These are phyloP conservation scores for Teleopsis dalmanni DNA, from an alignment of 1,140 invertebrate species.

Conservation along the genomic window DNA sequence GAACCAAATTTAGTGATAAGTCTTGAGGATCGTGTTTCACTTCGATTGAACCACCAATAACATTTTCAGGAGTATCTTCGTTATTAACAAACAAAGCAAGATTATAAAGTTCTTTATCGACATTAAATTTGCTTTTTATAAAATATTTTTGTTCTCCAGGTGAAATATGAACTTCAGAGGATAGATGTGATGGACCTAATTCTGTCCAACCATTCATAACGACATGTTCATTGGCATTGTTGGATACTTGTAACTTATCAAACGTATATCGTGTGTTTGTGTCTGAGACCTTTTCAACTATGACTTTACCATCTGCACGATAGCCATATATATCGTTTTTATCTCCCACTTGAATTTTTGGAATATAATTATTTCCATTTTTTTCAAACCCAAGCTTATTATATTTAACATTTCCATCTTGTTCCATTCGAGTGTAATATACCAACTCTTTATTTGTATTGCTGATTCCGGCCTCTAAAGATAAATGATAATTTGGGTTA, in stretches of 20 bases:
- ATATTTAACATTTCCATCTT: constrained; percentile 54
- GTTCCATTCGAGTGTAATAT: constrained; percentile 46
- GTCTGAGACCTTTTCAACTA: constrained; percentile 45
- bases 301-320: constrained; percentile 50
- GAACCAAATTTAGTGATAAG: constrained; percentile 16
- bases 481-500: constrained; percentile 25
- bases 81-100: constrained; percentile 28
- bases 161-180: constrained; percentile 21
- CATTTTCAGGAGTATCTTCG: constrained; percentile 20
- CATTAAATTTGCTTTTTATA: constrained; percentile 23
- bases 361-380: constrained; percentile 56
- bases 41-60: constrained; percentile 25
- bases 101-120: constrained; percentile 24
- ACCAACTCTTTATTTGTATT: constrained; percentile 31
- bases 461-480: constrained; percentile 26
- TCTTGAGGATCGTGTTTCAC: constrained; percentile 15
- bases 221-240: constrained; percentile 43
- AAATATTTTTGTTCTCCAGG: constrained; percentile 21
- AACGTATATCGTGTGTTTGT: constrained; percentile 50
- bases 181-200: constrained; percentile 13
- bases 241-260: constrained; percentile 50
- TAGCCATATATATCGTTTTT: constrained; percentile 47
- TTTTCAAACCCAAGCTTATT: constrained; percentile 56
- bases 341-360: constrained; percentile 59
- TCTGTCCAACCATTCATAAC: constrained; percentile 48